Evolutionary conservation across 2,888 invertebrate species (phyloP), one percentile per base, ranked within the genome.

Genomic region (Trichopria drosophilae): DNA sequence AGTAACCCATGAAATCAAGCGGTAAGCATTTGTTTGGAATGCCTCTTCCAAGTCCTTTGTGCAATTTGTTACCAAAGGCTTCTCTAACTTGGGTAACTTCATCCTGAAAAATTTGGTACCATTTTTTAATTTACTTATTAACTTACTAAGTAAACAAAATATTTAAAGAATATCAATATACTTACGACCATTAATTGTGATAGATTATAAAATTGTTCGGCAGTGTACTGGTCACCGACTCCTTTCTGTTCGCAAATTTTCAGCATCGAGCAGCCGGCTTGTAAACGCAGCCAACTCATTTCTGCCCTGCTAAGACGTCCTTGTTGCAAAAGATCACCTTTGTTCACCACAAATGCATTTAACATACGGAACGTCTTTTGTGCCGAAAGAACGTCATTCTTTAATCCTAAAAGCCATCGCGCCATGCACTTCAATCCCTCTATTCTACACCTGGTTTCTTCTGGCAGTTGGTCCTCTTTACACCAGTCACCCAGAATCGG

Each of bases 171-270:
- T 22, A 24, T 22, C 6, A 24, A 54, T n/a, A 19, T 56, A 81
- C 86, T 76, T 67, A 88, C 88, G 68, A 89, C 87, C 85, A 97
- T 92, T 51, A 97, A 82, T 67, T 89, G 87, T 1, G 96, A 93
- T 23, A 97, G 80, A 70, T 92, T 91, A 72, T 93, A 95, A 79
- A 93, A 97, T 79, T 97, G 96, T 65, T 94, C 93, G 1, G 91
- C 88, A 3, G 90, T 92, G 72, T 92, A 93, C 75, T 95, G 92
- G 75, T 96, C 95, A 1, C 94, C 93, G 44, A 94, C 97, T 39
- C 92, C 92, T 71, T 93, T 93, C 76, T 97, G 96, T 69, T 97
- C 95, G 77, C 94, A 95, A 39, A 98, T 90, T 79, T 96, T 97
- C 42, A 98, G 78, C 90, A 97, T 94, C 37, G 94, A 93, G 73